Conservation (phyloP, 2,113 vertebrate species). For the Euleptes europaea region DNA sequence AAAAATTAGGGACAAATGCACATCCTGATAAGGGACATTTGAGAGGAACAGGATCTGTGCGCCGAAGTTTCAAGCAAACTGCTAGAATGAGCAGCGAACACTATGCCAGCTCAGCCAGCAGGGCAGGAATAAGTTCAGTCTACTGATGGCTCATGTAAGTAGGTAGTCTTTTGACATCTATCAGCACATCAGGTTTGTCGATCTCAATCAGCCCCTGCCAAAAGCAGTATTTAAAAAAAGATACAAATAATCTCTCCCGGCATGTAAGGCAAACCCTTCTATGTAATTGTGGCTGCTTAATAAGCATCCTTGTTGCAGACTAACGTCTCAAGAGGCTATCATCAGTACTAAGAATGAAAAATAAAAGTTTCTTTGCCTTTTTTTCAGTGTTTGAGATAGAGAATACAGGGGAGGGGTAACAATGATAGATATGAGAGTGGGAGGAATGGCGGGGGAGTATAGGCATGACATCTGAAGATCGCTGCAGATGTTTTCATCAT, state of each 20-base stretch:
- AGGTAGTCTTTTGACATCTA: not conserved
- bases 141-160: not conserved
- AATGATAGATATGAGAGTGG: not conserved
- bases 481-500: constrained; percentile 54
- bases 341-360: not conserved
- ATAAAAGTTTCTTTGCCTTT: not conserved
- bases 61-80: not conserved
- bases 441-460: constrained; percentile 18
- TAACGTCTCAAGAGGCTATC: constrained; percentile 8
- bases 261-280: not conserved
- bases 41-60: not conserved
- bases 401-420: not conserved
- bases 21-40: not conserved
- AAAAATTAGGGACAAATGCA: not conserved
- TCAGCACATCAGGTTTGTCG: not conserved
- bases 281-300: not conserved
- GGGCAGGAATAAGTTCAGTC: not conserved
- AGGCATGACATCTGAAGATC: constrained; percentile 49
- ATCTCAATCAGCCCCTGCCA: not conserved
- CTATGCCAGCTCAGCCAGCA: not conserved
- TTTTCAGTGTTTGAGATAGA: not conserved
- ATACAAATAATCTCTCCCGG: not conserved
- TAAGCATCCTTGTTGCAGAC: not conserved
- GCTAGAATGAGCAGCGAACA: too few relatives aligned
- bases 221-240: not conserved